phyloP scores from a whole-genome alignment of 2,113 vertebrate genomes.

The Octodon degus region DNA sequence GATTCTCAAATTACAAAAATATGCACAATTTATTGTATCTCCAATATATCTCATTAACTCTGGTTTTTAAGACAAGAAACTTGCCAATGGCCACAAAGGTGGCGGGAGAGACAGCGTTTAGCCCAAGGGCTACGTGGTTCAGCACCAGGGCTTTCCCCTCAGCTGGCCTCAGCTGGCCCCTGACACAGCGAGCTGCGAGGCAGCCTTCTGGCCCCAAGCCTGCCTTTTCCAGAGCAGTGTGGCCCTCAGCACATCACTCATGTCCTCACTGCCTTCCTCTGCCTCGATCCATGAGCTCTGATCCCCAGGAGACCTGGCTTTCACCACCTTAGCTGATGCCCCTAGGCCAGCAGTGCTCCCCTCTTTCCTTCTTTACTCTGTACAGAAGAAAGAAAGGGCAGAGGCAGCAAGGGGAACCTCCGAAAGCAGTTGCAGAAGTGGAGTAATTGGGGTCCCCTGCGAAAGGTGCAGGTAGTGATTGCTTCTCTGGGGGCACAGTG shows the following conservation, averaged over 20 bases:
- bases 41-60: not conserved
- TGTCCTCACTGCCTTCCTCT: not conserved
- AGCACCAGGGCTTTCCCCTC: not conserved
- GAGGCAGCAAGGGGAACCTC: not conserved
- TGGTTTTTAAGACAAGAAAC: not conserved
- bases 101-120: not conserved
- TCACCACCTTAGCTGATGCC: not conserved
- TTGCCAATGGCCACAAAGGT: too few relatives aligned
- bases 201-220: too few relatives aligned
- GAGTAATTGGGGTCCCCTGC: rapidly evolving
- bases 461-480: not conserved
- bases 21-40: not conserved
- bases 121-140: not conserved
- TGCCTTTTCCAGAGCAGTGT: not conserved
- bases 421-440: not conserved
- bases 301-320: not conserved
- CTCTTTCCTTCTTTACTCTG: not conserved
- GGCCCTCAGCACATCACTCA: not conserved
- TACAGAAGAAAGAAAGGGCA: not conserved
- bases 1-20: not conserved
- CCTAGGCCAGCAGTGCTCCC: not conserved
- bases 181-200: rapidly evolving
- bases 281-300: not conserved
- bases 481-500: rapidly evolving
- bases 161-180: not conserved